Base-by-base conservation (phyloP, 2,113 vertebrate genomes). In the Lucifuga dentata region DNA sequence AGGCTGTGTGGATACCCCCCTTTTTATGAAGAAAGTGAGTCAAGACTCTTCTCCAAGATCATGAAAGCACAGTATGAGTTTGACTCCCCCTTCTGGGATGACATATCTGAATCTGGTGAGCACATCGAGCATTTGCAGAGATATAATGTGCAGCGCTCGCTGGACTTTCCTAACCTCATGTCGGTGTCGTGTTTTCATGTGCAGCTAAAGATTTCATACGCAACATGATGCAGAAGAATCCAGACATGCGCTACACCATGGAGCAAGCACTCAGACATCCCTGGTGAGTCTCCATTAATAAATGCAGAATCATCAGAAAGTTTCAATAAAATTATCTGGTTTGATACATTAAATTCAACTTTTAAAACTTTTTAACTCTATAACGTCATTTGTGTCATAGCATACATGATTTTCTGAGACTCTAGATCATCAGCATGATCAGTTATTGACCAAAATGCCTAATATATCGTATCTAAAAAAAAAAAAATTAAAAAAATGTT, bases 1-100 rank as follows among this genome's bases (percentile, higher is more conserved):
- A 98, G 97, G 68, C 90, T 99, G 16, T 99, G 98, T 23, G 98
- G 98, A 20, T 99, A 99, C 3, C 97, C 98, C 0, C 98, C 98
- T 2, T 98, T 99, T 85, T 99, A 98, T 0, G 98, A 99, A 72
- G 97, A 99, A 59, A 96, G 94, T 0, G 97, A 98, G 81, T 93
- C 95, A 0, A 95, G 94, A n/a, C 94, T 99, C 12, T 99, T 99
- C 76, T 95, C 96, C 17, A 98, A 98, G 86, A 99, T 99, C 77
- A 98, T 95, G 83, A 96, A 98, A 83, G 98, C 95, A 0, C 94
- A 95, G 86, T 99, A 94, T 0, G 98, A 99, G 91, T 99, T 99
- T 11, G 97, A 99, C 81, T 95, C 97, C 13, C 98, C 96, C 0
- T 99, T 98, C 89, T 99, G 98, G 98, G 98, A 98, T 0, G 94